Conservation (phyloP, 2,113 vertebrate species). For the Eurypyga helias region DNA sequence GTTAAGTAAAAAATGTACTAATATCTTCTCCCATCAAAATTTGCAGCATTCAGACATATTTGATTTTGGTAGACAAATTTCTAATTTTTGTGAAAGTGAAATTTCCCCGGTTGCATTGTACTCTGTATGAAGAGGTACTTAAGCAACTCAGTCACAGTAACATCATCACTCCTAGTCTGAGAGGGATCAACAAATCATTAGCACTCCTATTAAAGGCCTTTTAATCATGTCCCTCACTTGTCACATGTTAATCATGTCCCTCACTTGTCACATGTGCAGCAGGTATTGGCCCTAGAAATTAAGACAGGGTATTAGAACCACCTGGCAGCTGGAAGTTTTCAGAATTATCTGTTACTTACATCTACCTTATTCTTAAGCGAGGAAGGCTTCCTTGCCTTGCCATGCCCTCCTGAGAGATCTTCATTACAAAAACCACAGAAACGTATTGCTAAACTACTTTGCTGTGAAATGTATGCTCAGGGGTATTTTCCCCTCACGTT, state of each 20-base stretch:
- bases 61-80: not conserved
- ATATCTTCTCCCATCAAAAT: not conserved
- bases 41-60: not conserved
- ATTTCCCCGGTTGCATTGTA: not conserved
- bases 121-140: not conserved
- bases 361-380: not conserved
- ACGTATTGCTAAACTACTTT: not conserved
- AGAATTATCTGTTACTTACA: not conserved
- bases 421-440: not conserved
- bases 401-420: not conserved
- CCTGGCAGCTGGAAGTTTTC: not conserved
- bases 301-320: not conserved
- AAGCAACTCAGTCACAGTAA: not conserved
- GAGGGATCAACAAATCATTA: not conserved
- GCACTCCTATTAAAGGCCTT: not conserved
- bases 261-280: not conserved
- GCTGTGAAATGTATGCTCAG: not conserved
- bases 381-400: not conserved
- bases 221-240: not conserved
- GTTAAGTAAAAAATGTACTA: not conserved
- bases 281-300: not conserved
- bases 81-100: not conserved
- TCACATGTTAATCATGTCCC: not conserved
- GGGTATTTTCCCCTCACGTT: not conserved
- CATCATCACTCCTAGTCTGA: not conserved